phyloP scores from a whole-genome alignment of 2,113 vertebrate genomes.

The Fregata magnificens region DNA sequence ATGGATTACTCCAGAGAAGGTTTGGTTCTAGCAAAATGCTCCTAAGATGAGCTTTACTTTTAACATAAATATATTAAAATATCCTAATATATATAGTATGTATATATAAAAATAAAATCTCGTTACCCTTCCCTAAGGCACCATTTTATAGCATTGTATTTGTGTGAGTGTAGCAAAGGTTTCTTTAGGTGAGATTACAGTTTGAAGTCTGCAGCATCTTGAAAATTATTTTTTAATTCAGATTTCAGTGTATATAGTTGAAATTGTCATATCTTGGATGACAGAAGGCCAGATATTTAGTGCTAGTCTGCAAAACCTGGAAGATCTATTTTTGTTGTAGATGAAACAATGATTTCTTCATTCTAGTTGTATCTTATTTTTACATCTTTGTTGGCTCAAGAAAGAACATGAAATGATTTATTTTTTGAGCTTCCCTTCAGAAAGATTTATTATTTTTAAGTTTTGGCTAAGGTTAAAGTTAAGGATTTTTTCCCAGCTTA shows the following conservation, averaged over 20 bases:
- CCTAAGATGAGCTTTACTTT: neutral
- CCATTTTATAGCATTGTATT: neutral
- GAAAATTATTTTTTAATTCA: neutral
- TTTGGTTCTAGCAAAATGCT: neutral
- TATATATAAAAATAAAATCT: neutral
- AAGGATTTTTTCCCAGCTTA: constrained; percentile 38
- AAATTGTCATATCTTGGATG: neutral
- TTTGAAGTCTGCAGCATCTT: neutral
- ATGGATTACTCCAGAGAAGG: neutral
- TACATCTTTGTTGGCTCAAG: neutral
- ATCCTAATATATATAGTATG: too few relatives aligned
- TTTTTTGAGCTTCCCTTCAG: neutral
- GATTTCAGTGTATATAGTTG: neutral
- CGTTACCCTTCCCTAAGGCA: neutral
- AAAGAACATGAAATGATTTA: neutral
- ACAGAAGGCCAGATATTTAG: neutral
- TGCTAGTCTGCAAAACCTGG: neutral
- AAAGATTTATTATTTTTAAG: constrained; percentile 24
- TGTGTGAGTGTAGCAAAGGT: neutral
- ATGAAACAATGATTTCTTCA: neutral
- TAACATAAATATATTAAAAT: neutral
- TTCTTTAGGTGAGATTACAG: neutral
- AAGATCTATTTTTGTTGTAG: neutral
- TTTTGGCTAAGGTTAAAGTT: neutral
- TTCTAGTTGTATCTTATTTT: neutral